Percentiles rank a stretch among this genome's conserved stretches.
phyloP scores from a whole-genome alignment of 2,888 invertebrate genomes.

The Leptopilina drosophilae region DNA sequence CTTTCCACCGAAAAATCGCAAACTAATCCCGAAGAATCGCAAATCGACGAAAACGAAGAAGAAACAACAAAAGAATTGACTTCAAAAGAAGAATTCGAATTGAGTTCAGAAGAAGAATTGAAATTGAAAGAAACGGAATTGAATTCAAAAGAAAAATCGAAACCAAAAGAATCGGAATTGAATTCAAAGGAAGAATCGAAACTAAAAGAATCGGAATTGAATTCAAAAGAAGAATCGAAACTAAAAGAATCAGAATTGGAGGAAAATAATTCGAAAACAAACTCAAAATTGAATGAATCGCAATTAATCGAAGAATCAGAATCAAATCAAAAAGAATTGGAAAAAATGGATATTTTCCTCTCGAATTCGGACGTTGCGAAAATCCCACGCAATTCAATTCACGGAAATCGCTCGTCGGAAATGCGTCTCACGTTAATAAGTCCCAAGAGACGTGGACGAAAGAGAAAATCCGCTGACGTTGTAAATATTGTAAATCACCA shows the following conservation, averaged over 20 bases:
- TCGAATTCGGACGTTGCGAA: slow-evolving; percentile 8
- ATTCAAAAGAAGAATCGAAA: too few species aligned
- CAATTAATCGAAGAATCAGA: too few species aligned
- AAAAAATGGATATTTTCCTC: slow-evolving; percentile 6
- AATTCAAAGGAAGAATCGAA: not conserved
- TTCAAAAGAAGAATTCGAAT: too few species aligned
- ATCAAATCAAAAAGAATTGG: not conserved
- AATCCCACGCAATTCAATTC: slow-evolving; percentile 12
- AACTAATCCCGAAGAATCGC: too few species aligned
- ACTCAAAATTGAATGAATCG: too few species aligned
- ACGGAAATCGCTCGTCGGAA: not conserved
- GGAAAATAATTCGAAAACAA: too few species aligned
- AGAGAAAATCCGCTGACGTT: not conserved
- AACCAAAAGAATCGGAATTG: not conserved
- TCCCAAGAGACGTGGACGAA: not conserved
- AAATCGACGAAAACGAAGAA: too few species aligned
- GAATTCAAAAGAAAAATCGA: too few species aligned
- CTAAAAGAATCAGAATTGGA: not conserved
- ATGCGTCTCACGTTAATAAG: slow-evolving; percentile 15
- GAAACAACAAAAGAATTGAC: too few species aligned
- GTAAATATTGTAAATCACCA: not conserved
- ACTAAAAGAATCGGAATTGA: too few species aligned
- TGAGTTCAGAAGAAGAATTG: too few species aligned
- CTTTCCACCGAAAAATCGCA: not conserved
- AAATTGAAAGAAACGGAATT: too few species aligned